phyloP scores from a whole-genome alignment of 2,113 vertebrate species.

The Isurus oxyrinchus region DNA sequence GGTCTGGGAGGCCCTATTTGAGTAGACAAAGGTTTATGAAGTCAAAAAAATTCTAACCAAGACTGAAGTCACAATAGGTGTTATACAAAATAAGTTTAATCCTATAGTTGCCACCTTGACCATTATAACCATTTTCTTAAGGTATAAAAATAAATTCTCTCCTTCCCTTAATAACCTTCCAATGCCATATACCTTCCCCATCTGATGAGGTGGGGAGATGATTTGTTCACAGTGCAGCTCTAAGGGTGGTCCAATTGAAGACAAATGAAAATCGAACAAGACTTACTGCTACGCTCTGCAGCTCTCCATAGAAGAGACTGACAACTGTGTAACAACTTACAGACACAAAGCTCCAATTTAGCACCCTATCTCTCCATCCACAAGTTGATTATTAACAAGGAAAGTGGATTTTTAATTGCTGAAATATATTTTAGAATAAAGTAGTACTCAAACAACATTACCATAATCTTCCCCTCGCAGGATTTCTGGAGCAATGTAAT shows the following conservation, averaged over 20 bases:
- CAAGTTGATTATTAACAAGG: background rate
- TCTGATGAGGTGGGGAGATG: background rate
- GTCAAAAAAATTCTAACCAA: background rate
- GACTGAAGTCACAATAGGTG: background rate
- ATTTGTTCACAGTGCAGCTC: background rate
- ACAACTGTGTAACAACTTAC: background rate
- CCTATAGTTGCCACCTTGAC: background rate
- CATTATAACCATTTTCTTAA: background rate
- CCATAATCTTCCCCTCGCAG: slow-evolving; percentile 96
- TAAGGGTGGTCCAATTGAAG: background rate
- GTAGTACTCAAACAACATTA: slow-evolving; percentile 52
- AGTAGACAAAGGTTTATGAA: background rate
- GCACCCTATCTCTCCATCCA: background rate
- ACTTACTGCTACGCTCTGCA: background rate
- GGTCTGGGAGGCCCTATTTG: background rate
- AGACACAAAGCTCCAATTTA: background rate
- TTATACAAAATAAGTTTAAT: background rate
- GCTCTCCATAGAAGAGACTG: background rate
- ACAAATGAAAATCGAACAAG: background rate
- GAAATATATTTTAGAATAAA: background rate
- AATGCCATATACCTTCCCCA: background rate
- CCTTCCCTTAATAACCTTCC: background rate
- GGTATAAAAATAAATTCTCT: background rate
- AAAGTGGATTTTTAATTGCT: background rate
- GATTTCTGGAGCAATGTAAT: slow-evolving; percentile 98